Percentiles rank a stretch among this genome's conserved stretches.
Evolutionary conservation across 2,797 vertebrate genomes (phyloP).

Genomic region (Channa striata): DNA sequence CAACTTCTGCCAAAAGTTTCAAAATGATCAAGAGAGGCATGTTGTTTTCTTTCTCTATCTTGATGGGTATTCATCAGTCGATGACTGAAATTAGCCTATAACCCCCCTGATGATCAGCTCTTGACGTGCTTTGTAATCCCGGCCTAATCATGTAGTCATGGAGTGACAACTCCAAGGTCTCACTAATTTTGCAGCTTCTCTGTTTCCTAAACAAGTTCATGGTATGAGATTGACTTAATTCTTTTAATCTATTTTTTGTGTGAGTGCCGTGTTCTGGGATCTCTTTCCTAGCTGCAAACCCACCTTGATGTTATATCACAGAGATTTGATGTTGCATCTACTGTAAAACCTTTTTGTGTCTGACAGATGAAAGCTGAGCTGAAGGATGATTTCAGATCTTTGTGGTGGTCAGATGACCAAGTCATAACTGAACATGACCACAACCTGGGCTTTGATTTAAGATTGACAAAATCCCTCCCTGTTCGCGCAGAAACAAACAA

Average conservation of each 20-base stretch:
- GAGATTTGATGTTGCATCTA: neutral
- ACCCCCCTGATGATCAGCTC: slow-evolving; percentile 50
- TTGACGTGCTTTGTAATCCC: slow-evolving; percentile 58
- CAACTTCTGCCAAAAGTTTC: slow-evolving; percentile 77
- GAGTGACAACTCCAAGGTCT: slow-evolving; percentile 39
- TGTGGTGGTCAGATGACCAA: slow-evolving; percentile 32
- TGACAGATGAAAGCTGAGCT: slow-evolving; percentile 19
- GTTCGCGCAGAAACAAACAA: slow-evolving; percentile 31
- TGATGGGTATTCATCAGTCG: slow-evolving; percentile 71
- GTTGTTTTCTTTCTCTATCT: slow-evolving; percentile 73
- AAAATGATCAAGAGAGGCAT: slow-evolving; percentile 76
- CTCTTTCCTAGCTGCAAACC: slow-evolving; percentile 26
- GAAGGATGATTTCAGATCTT: slow-evolving; percentile 33
- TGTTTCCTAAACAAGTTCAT: slow-evolving; percentile 39
- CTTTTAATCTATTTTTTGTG: slow-evolving; percentile 12
- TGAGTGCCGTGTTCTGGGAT: slow-evolving; percentile 1
- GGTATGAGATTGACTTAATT: slow-evolving; percentile 22
- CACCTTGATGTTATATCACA: slow-evolving; percentile 20
- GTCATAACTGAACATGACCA: slow-evolving; percentile 13
- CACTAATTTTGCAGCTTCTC: slow-evolving; percentile 49
- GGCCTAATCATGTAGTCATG: slow-evolving; percentile 42
- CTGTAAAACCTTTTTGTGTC: neutral
- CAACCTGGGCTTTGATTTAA: slow-evolving; percentile 37
- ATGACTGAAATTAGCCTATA: slow-evolving; percentile 56
- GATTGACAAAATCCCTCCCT: slow-evolving; percentile 20